Evolutionary conservation across 1,140 invertebrate species (phyloP).

Genomic region (Oreohelix idahoensis): DNA sequence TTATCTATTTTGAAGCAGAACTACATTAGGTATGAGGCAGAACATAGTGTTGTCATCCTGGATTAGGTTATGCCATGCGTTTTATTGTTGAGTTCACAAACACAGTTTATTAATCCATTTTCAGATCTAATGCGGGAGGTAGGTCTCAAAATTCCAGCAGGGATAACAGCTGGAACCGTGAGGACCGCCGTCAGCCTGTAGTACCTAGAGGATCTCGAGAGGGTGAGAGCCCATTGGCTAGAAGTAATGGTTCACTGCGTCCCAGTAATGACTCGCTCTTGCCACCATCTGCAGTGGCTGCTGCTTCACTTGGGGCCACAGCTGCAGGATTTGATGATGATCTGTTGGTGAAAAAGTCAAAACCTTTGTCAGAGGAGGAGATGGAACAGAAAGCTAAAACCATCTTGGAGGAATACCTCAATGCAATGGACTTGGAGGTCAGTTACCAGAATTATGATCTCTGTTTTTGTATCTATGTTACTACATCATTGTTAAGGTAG

Average conservation of each 20-base stretch:
- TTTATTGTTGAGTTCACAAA: no score
- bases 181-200: constrained; percentile 8
- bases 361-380: constrained; percentile 61
- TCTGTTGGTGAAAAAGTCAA: constrained; percentile 23
- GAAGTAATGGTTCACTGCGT: constrained; percentile 7
- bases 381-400: constrained; percentile 70
- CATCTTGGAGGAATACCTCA: constrained; percentile 73
- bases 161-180: constrained; percentile 37
- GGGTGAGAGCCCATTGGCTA: constrained; percentile 15
- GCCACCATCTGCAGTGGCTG: not conserved
- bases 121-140: constrained; percentile 20
- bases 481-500: no score
- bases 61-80: no score
- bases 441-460: no score
- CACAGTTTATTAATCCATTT: not conserved
- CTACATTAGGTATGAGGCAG: no score
- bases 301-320: not conserved
- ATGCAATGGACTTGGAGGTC: constrained; percentile 70
- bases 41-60: no score
- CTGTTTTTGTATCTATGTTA: no score
- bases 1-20: no score
- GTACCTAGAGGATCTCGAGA: constrained; percentile 30
- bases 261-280: not conserved
- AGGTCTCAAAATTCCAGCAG: constrained; percentile 38
- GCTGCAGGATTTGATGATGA: not conserved